Evolutionary conservation across 1,140 invertebrate genomes (phyloP), one percentile per base, ranked within the genome.

Genomic region (Araneus ventricosus): DNA sequence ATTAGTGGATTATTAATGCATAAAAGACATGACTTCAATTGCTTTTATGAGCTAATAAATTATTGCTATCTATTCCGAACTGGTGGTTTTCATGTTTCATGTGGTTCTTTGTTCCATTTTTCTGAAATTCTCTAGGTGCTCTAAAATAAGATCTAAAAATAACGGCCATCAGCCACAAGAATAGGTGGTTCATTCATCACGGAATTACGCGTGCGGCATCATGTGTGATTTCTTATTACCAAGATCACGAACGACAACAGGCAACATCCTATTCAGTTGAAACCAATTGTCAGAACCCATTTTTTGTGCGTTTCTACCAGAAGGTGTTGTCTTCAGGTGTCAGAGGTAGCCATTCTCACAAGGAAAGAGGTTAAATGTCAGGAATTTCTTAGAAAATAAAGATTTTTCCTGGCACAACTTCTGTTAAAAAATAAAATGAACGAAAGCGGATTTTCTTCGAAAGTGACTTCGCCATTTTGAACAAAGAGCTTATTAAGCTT

Each of bases 111-210:
- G 45, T 52, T 52, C 45, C 45, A 52, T 52, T 2, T 52, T 52
- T 52, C 2, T 52, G 17, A 14, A 52, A 52, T 52, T 75, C 17
- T 75, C 30, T 34, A 14, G 27, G 3, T 20, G 4, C 17, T 34
- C 30, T 75, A 30, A n/a, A 63, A 63, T n/a, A 63, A 63, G 59
- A 63, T 20, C 70, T 75, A 75, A 75, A 75, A 75, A 75, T 75
- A 75, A 30, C 70, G 27, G 5, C 34, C 30, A 4, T 34, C 17
- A 75, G 34, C 70, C 34, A 20, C 17, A 75, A 75, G 8, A 70
- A 70, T 30, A 34, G 27, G 27, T 34, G 70, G 27, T 22, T 30
- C 70, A 75, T 75, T 34, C 70, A 75, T 75, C 70, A 75, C 70
- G 70, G 30, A 30, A 75, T 75, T 34, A 34, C 34, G 70, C 70